Evolutionary conservation across 2,113 vertebrate genomes (phyloP), one percentile per base, ranked within the genome.

Genomic region (Tragulus kanchil): DNA sequence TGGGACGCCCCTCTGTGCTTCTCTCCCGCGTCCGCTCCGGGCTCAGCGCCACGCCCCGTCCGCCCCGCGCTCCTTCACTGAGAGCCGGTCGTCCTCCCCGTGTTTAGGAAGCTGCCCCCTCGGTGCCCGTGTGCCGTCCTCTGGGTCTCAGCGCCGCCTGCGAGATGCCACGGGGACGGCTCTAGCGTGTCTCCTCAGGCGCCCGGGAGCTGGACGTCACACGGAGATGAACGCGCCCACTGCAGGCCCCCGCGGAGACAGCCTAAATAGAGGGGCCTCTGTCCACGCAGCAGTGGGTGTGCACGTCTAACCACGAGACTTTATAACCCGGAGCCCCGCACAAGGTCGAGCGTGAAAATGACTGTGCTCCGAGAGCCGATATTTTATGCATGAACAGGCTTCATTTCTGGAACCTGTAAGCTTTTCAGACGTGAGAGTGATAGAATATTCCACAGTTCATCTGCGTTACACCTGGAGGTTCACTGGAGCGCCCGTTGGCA

Each of bases 331-430:
- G 71, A 45, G 45, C 56, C 15, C 19, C 95, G 23, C 69, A n/a
- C 15, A 1, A 54, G 58, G 56, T 10, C n/a, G 84, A 95, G 91
- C 73, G 3, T 42, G 83, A 42, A 93, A 88, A 89, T 26, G 81
- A 28, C 75, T 0, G 2, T 45, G n/a, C 3, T 11, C n/a, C 0
- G 62, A 67, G 56, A 79, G 28, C 42, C 7, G 25, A 52, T 93
- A 58, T 96, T 96, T 97, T 73, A 88, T 75, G n/a, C 36, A 54
- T 5, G 21, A 95, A 31, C 61, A 89, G 83, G 4, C 71, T 97
- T 96, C 93, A 58, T 88, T 85, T 94, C 62, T 86, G 85, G 13
- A 65, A 87, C 28, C 93, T 59, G 42, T 95, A 56, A 69, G 28
- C 31, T 93, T 95, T 97, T 87, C 23, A 95, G 96, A 94, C 2